Evolutionary conservation across 2,113 vertebrate genomes (phyloP), one percentile per base, ranked within the genome.

Genomic region (Aspiorhynchus laticeps): DNA sequence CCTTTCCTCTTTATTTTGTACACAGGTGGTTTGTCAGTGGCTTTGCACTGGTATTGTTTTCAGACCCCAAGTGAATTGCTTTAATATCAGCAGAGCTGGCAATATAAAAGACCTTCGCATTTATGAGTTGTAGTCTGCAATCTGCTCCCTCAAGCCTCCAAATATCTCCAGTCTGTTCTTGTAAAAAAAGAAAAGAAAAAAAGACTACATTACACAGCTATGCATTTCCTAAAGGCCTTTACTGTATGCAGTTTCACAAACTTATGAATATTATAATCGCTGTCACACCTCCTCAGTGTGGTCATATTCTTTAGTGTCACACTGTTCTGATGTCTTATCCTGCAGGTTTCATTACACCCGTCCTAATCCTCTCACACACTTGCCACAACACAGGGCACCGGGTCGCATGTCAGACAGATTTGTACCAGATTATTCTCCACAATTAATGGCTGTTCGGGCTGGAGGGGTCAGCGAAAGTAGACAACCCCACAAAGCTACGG

Each of bases 391-490:
- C 97, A 98, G 99, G 98, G 97, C 96, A 97, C 97, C 97, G 96
- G 96, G 97, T 97, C 97, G 98, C 97, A 98, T 98, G 97, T 98
- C 98, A 98, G 97, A 96, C 97, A 97, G 97, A 98, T 98, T 99
- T 98, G 97, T 99, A 88, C 84, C 97, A 98, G 97, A 97, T 98
- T 99, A 99, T 98, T 98, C 97, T 98, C 98, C 97, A 98, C 97
- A 99, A 98, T 99, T 99, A 99, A 99, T 98, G 98, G 97, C 97
- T 97, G 97, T 97, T 98, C 96, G 96, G 96, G 97, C 97, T 96
- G 97, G 97, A 98, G 98, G 98, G 97, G 97, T 97, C n/a, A 41
- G 96, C 94, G 96, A 21, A 73, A 56, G 21, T 82, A 83, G 78
- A 80, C 98, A 97, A 97, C 98, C 97, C 97, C 96, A 96, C 90